A percentile compares a stretch with the other conserved stretches of the same genome.
Evolutionary conservation across 2,888 invertebrate species (phyloP).

Genomic region (Serrognathus titanus): DNA sequence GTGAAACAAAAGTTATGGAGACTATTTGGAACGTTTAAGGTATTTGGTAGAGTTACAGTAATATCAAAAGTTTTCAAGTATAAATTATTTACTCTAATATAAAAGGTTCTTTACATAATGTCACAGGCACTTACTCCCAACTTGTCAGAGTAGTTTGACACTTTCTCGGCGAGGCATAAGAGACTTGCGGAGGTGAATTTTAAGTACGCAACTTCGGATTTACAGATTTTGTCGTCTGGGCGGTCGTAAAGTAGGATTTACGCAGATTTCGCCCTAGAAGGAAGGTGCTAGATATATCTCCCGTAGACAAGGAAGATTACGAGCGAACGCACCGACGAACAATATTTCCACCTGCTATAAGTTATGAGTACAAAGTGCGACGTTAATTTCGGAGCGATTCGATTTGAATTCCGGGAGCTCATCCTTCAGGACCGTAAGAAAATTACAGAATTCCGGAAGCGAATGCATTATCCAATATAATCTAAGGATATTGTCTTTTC

Average conservation of each 20-base stretch:
- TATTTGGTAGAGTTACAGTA: background rate
- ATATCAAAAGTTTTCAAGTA: conserved; percentile 5
- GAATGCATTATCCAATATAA: conserved; percentile 48
- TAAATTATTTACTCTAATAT: conserved; percentile 15
- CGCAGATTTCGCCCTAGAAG: conserved; percentile 4
- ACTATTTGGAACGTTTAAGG: background rate
- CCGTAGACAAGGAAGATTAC: background rate
- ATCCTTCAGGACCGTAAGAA: conserved; percentile 30
- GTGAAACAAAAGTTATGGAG: too few species aligned
- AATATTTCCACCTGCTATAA: conserved; percentile 24
- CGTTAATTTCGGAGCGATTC: conserved; percentile 33
- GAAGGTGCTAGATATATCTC: background rate
- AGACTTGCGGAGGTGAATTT: conserved; percentile 22
- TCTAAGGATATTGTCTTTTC: conserved; percentile 33
- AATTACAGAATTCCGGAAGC: conserved; percentile 43
- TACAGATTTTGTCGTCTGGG: conserved; percentile 11
- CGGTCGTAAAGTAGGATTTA: conserved; percentile 5
- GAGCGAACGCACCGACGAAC: background rate
- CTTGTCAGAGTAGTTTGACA: conserved; percentile 21
- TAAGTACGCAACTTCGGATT: conserved; percentile 25
- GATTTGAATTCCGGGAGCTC: conserved; percentile 29
- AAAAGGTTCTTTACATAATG: conserved; percentile 17
- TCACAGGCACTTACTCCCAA: conserved; percentile 14
- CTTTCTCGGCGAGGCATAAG: conserved; percentile 14
- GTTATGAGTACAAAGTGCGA: conserved; percentile 27